Evolutionary conservation across 2,797 vertebrate species (phyloP).

Genomic region (Otus scops): DNA sequence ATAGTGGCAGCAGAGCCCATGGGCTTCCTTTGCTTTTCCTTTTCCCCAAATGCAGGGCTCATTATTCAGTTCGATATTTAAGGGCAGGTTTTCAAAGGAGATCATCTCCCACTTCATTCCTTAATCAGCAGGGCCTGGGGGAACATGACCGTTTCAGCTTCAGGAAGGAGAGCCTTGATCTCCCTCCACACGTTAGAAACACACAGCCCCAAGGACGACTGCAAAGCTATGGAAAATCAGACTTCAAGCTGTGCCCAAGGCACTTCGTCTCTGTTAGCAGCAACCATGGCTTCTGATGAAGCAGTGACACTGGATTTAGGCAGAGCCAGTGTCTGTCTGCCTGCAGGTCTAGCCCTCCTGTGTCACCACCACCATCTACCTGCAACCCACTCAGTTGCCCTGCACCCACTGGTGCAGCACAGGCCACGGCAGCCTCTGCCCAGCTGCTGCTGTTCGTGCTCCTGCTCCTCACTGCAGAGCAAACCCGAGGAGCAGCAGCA

Average conservation of each 20-base stretch:
- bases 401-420: not conserved
- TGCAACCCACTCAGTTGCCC: not conserved
- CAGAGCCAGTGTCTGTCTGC: not conserved
- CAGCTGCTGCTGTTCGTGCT: not conserved
- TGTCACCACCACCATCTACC: not conserved
- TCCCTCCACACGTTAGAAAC: not conserved
- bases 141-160: rapidly evolving
- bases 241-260: not conserved
- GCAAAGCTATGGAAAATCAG: not conserved
- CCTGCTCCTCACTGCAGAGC: rapidly evolving
- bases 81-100: not conserved
- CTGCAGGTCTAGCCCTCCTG: rapidly evolving
- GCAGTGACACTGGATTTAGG: not conserved
- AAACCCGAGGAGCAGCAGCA: not conserved
- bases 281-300: not conserved
- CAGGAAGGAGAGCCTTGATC: not conserved
- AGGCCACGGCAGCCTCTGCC: not conserved
- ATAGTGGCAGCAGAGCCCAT: not conserved
- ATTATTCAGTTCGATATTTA: not conserved
- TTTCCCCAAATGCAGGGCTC: not conserved
- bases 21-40: not conserved
- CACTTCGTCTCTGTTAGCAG: not conserved
- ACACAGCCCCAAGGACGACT: not conserved
- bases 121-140: not conserved
- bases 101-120: not conserved